Evolutionary conservation across 1,140 invertebrate genomes (phyloP), one percentile per base, ranked within the genome.

Genomic region (Halesus radiatus): DNA sequence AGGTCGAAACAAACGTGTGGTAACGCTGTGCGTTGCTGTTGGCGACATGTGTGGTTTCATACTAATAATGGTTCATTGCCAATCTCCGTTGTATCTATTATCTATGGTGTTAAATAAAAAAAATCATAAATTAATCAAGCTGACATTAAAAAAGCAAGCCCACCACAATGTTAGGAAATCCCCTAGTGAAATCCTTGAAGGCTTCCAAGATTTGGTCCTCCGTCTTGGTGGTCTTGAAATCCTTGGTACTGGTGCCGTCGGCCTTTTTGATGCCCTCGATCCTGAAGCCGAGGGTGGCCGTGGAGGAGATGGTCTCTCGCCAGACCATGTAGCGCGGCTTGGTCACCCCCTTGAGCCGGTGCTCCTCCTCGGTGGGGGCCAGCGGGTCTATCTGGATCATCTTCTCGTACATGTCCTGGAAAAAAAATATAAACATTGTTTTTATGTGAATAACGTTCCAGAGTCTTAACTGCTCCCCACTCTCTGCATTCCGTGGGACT

Each of bases 291-390:
- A 99, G 90, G 5, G 95, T 97, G 0, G 97, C 94, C 5, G 98
- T 98, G 20, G 97, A 99, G 23, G 97, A 98, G 85, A 99, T 98
- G 6, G 97, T 97, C 89, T 99, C 98, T 62, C 98, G 90, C 97
- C 98, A 99, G 20, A 98, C 95, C 97, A 98, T 98, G 86, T 98
- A 99, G 66, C 98, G 91, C 0, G 97, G 96, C 88, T 98, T 99
- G 1, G 97, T 98, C 1, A 99, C 96, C 26, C 96, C 98, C 88
- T 96, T 95, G 78, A 96, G 89, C 75, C 93, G 89, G 82, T 96
- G 94, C 88, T 99, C 98, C 86, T 99, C 97, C 75, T 94, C 93
- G 15, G 94, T 97, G 8, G 98, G 98, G 5, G 97, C 98, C 80
- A 91, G 90, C 22, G 95, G 93, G 86, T 99, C 98, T 73, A 99